A percentile compares a stretch with the other conserved stretches of the same genome.
Conservation (phyloP, 2,888 invertebrate species). For the Drosophila neutralis region DNA sequence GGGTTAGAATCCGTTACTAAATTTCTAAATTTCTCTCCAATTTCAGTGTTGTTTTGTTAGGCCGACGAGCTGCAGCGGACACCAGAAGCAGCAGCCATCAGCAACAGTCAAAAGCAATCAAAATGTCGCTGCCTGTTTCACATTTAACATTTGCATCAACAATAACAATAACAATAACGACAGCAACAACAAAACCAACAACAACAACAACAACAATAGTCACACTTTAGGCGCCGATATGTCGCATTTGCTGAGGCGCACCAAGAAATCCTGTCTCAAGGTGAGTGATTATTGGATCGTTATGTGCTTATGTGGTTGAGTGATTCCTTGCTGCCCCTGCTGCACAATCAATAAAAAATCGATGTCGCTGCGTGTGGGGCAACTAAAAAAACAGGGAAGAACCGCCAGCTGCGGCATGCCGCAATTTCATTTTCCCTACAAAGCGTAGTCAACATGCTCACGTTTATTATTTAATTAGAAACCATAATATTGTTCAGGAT, state of each 20-base stretch:
- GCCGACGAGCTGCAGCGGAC: constrained; percentile 68
- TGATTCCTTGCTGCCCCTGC: constrained; percentile 1
- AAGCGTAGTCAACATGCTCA: neutral
- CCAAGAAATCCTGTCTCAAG: constrained; percentile 84
- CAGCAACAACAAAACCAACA: constrained; percentile 17
- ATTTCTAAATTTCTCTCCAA: constrained; percentile 15
- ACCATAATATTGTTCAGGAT: neutral
- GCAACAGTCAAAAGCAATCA: constrained; percentile 34
- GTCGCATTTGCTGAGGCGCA: constrained; percentile 83
- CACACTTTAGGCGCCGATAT: constrained; percentile 50
- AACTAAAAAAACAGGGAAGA: constrained; percentile 5
- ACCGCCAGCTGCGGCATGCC: neutral
- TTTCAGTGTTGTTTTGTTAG: constrained; percentile 72
- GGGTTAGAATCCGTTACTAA: constrained; percentile 27
- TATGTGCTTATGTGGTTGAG: neutral
- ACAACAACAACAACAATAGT: constrained; percentile 22
- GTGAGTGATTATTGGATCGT: constrained; percentile 64
- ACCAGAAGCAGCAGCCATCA: constrained; percentile 31
- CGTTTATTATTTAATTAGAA: neutral
- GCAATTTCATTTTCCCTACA: neutral
- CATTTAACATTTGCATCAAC: constrained; percentile 23
- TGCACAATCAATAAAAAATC: constrained; percentile 60
- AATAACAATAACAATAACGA: constrained; percentile 8
- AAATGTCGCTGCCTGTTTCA: constrained; percentile 34
- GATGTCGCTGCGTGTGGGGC: constrained; percentile 1